These are phyloP conservation scores for Oreochromis grahami DNA, from an alignment of 2,797 vertebrate genomes.

Conservation along the genomic window DNA sequence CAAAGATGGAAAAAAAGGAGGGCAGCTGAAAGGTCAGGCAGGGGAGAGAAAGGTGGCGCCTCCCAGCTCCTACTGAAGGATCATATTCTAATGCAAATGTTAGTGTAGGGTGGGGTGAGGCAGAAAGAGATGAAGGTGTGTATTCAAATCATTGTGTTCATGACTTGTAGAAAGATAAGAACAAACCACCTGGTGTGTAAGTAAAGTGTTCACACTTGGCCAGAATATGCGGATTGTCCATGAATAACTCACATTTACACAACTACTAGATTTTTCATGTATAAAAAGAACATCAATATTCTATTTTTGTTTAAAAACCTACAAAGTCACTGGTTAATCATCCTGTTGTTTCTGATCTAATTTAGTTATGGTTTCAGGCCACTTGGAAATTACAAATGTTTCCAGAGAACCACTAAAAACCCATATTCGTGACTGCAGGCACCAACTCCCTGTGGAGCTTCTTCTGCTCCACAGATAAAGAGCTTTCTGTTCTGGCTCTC, in stretches of 20 bases:
- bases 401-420: not conserved
- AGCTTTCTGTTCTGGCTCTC: slow-evolving; percentile 50
- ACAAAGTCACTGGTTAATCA: not conserved
- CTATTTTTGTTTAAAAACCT: not conserved
- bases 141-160: not conserved
- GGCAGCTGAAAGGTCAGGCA: not conserved
- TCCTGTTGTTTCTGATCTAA: not conserved
- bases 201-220: not conserved
- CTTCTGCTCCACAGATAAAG: slow-evolving; percentile 46
- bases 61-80: slow-evolving; percentile 5
- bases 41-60: not conserved
- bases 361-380: not conserved
- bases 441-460: not conserved
- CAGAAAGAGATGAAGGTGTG: not conserved
- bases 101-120: slow-evolving; percentile 39
- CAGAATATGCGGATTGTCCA: not conserved
- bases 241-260: not conserved
- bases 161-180: not conserved
- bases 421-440: not conserved
- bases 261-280: not conserved
- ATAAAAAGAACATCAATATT: not conserved
- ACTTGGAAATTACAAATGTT: not conserved
- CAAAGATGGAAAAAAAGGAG: not conserved
- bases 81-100: slow-evolving; percentile 54
- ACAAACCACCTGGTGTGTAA: not conserved